Evolutionary conservation across 2,888 invertebrate genomes (phyloP).

Genomic region (Hyalella azteca): DNA sequence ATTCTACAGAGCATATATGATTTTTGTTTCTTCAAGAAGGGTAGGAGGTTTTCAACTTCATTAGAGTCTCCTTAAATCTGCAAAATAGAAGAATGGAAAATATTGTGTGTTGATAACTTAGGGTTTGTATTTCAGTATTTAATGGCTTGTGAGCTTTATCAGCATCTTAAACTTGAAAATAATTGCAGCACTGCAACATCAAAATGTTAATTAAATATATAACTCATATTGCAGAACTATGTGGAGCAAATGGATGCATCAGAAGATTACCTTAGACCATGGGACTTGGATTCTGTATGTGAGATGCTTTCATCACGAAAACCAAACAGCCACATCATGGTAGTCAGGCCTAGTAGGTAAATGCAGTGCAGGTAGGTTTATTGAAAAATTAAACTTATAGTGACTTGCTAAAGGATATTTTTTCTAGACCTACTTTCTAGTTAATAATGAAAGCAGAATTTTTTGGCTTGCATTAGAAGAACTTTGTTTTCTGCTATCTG

Average conservation of each 20-base stretch:
- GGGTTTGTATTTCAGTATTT: not conserved
- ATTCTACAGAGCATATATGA: no score
- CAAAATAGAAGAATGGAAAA: not conserved
- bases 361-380: not conserved
- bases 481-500: not conserved
- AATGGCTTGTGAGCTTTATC: not conserved
- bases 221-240: not conserved
- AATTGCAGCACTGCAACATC: not conserved
- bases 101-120: not conserved
- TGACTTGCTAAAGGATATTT: not conserved
- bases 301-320: not conserved
- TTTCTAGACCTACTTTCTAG: not conserved
- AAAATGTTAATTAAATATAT: not conserved
- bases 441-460: not conserved
- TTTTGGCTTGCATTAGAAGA: not conserved
- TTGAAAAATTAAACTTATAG: not conserved
- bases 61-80: not conserved
- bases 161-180: not conserved
- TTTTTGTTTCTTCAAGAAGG: no score
- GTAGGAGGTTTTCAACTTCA: not conserved
- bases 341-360: conserved; percentile 11
- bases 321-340: not conserved
- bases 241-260: not conserved
- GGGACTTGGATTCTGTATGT: conserved; percentile 6
- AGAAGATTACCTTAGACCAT: not conserved